Evolutionary conservation across 2,888 invertebrate genomes (phyloP).

Genomic region (Prostheceraeus crozeri): DNA sequence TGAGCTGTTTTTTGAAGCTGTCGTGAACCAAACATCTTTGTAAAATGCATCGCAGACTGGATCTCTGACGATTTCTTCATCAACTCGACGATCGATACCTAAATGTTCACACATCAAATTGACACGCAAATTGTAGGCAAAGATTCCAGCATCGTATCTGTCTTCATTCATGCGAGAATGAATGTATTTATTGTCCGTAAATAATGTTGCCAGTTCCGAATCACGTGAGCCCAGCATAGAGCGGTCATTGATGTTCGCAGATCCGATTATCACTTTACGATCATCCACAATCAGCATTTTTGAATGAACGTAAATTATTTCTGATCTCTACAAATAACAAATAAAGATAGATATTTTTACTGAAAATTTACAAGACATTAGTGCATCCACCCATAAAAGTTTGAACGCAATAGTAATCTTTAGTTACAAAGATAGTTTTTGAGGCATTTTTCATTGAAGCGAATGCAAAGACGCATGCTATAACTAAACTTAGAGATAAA

Average conservation of each 20-base stretch:
- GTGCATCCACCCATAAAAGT: too few species aligned
- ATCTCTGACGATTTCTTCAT: slow-evolving; percentile 65
- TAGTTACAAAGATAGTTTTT: too few species aligned
- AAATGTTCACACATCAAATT: slow-evolving; percentile 68
- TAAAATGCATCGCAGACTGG: slow-evolving; percentile 75
- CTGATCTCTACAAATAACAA: slow-evolving; percentile 66
- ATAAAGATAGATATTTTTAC: slow-evolving; percentile 40
- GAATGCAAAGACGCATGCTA: too few species aligned
- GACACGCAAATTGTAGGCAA: not conserved
- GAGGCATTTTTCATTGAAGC: too few species aligned
- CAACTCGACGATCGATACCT: too few species aligned
- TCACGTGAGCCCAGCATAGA: slow-evolving; percentile 87
- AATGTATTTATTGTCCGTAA: slow-evolving; percentile 65
- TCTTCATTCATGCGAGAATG: not conserved
- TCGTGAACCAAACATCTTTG: slow-evolving; percentile 71
- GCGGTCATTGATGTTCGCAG: slow-evolving; percentile 93
- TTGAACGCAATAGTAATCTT: slow-evolving; percentile 4
- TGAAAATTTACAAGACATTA: not conserved
- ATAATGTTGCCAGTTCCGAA: slow-evolving; percentile 75
- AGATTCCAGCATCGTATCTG: not conserved
- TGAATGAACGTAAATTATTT: slow-evolving; percentile 91
- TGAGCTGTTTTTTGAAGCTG: slow-evolving; percentile 73
- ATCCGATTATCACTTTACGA: slow-evolving; percentile 80
- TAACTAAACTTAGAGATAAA: too few species aligned
- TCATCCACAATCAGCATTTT: slow-evolving; percentile 92